Evolutionary conservation across 2,113 vertebrate genomes (phyloP), one percentile per base, ranked within the genome.

Genomic region (Pundamilia nyererei): DNA sequence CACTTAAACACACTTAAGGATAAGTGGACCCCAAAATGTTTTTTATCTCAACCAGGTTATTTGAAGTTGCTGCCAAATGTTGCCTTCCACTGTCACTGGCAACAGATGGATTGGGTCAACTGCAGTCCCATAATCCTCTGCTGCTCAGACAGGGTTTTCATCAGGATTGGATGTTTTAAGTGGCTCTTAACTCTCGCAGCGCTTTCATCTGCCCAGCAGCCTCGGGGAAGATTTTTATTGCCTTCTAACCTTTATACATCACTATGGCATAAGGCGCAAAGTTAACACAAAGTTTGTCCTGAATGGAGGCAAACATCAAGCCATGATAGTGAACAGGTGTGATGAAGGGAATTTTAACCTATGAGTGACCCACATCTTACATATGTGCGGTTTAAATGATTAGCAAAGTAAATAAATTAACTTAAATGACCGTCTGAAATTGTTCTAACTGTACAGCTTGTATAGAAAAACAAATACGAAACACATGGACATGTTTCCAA

Each of bases 51-150:
- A 70, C 56, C 81, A 68, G 85, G 19, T 85, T 84, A 89, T 94
- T 94, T 95, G 89, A 95, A 93, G 90, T 86, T 38, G 45, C 79
- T 92, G 94, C 92, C 93, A 94, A 91, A 85, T 17, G 79, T 62
- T 91, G 89, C 79, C 90, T 93, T 93, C 87, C 79, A 75, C 86
- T 93, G 93, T 94, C 93, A 91, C 86, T 75, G 88, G 88, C 86
- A 92, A 86, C 95, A 96, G 94, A 96, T 95, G 92, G 90, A 94
- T 58, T 5, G 79, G 88, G 89, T 95, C 94, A 93, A 85, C 83
- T 83, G 85, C 88, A 85, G 56, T 68, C 87, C 94, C 92, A 88
- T 89, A 93, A 94, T 93, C 91, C 91, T 81, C 89, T 80, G 83
- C 87, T 90, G 86, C 90, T 86, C 91, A 88, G 87, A 86, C 86